Base-by-base conservation (phyloP, 1,140 invertebrate genomes). In the Zaprionus gabonicus region DNA sequence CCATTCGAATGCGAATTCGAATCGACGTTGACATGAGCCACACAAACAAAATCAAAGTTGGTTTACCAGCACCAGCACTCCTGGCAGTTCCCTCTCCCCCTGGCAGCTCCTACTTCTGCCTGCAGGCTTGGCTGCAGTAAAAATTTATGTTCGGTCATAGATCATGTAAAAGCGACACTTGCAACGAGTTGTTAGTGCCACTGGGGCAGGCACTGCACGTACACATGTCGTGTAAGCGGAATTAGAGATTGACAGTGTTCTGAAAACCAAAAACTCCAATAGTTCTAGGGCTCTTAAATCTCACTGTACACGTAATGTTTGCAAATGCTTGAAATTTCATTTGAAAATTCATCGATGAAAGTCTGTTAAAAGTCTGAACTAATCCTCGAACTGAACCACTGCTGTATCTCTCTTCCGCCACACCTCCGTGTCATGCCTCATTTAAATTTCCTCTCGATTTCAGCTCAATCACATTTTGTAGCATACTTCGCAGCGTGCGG, bases 141-240 rank as follows among this genome's bases (percentile, higher is more conserved):
- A 87, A 87, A 87, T 87, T 87, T 87, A 87, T 87, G 84, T 63
- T 73, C 60, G 41, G 73, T 63, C 81, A 81, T 88, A 88, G 81
- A 88, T 88, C 84, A 88, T 88, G 71, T 31, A 53, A 79, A 60
- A 59, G 67, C 76, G 80, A 86, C 83, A 86, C 72, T 75, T 66
- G 68, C 76, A 71, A 27, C 49, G 55, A 72, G 71, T 68, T 75
- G 71, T 62, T 58, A 41, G 59, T 64, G 66, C 57, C 59, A 62
- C 58, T 75, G 71, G 51, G 49, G 25, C 38, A 69, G 56, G 23
- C 66, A 12, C 23, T 46, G 65, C 13, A 27, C 12, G 31, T 15
- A 75, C 31, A 31, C 23, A 34, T 44, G 55, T 57, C 41, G 41
- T 59, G 20, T 36, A 12, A 12, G n/a, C 23, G 20, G 20, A 38